Percentiles rank a stretch among this genome's conserved stretches.
Evolutionary conservation across 2,888 invertebrate species (phyloP).

Genomic region (Rhodophaea formosa): DNA sequence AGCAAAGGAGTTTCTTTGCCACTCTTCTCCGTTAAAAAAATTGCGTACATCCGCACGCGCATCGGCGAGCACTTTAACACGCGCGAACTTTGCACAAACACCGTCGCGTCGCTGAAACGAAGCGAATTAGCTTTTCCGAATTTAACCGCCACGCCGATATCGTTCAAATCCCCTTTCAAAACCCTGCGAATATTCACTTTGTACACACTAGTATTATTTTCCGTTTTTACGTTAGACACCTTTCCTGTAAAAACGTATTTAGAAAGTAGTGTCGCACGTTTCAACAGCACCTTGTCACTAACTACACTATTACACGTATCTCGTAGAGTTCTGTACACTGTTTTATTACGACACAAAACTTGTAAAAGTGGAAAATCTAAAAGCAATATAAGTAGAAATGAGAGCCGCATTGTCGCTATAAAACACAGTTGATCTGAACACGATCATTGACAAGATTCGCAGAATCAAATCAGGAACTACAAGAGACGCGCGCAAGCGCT

Average conservation of each 20-base stretch:
- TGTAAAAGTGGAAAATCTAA: background rate
- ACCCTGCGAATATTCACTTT: constrained; percentile 68
- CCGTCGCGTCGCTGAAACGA: constrained; percentile 60
- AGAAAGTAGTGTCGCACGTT: constrained; percentile 56
- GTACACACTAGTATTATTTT: constrained; percentile 50
- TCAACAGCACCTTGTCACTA: constrained; percentile 55
- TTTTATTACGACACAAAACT: background rate
- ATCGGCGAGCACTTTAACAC: constrained; percentile 48
- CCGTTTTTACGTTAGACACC: constrained; percentile 54
- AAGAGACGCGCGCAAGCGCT: constrained; percentile 62
- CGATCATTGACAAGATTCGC: constrained; percentile 11
- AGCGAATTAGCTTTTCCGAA: constrained; percentile 53
- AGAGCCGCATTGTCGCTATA: constrained; percentile 6
- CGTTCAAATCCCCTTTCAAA: constrained; percentile 68
- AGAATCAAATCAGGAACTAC: constrained; percentile 14
- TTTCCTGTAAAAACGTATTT: constrained; percentile 70
- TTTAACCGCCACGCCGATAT: constrained; percentile 55
- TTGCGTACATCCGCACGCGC: constrained; percentile 60
- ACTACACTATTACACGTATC: constrained; percentile 36
- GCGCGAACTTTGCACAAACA: constrained; percentile 54
- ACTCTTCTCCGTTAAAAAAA: constrained; percentile 61
- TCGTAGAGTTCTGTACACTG: background rate
- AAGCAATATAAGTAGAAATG: background rate
- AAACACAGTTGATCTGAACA: background rate
- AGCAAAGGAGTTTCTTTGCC: constrained; percentile 38